Evolutionary conservation across 2,888 invertebrate species (phyloP).

Genomic region (Fragum whitleyi): DNA sequence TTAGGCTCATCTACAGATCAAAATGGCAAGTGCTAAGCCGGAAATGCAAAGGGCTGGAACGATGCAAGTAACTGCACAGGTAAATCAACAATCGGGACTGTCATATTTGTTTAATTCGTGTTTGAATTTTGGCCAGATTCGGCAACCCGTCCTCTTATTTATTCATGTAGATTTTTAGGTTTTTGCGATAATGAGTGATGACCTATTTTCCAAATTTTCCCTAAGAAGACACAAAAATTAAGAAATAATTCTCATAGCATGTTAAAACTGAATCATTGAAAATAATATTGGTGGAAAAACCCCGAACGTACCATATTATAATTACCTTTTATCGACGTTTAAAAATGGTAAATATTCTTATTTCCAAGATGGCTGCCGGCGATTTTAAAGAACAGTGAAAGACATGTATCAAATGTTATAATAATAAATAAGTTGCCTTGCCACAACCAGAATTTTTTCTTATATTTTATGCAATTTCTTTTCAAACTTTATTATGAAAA

Average conservation of each 20-base stretch:
- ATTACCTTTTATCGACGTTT: not conserved
- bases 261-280: constrained; percentile 30
- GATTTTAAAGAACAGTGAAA: not conserved
- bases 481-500: too few relatives aligned
- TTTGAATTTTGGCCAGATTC: constrained; percentile 18
- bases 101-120: constrained; percentile 33
- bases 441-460: too few relatives aligned
- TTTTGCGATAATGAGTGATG: constrained; percentile 38
- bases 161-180: constrained; percentile 15
- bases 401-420: not conserved
- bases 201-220: constrained; percentile 35
- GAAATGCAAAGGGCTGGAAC: constrained; percentile 78
- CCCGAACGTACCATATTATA: too few relatives aligned
- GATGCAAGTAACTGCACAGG: constrained; percentile 83
- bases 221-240: constrained; percentile 42
- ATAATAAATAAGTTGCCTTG: too few relatives aligned
- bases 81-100: constrained; percentile 62
- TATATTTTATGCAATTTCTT: too few relatives aligned
- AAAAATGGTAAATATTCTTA: constrained; percentile 36
- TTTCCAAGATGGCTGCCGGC: constrained; percentile 73
- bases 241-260: constrained; percentile 41
- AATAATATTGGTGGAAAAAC: too few relatives aligned
- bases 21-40: constrained; percentile 79
- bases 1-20: constrained; percentile 63
- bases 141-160: not conserved